Conservation (phyloP, 2,113 vertebrate genomes). For the Amphilophus citrinellus region DNA sequence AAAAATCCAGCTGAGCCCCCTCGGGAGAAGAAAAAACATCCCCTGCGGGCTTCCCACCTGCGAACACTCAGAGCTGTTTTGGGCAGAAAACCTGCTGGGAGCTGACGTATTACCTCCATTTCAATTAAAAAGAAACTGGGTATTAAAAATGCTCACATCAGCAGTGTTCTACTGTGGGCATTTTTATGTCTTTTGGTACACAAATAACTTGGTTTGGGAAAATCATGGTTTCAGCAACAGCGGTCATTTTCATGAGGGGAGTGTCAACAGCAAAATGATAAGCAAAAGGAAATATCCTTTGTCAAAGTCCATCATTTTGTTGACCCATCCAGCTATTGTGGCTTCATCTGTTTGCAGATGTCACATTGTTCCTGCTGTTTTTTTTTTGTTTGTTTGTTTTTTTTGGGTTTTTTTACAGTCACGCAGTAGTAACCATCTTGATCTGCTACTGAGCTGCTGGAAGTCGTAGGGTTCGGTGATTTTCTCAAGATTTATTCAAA, state of each 20-base stretch:
- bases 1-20: neutral
- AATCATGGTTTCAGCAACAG: neutral
- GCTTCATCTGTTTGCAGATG: neutral
- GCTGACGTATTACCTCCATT: neutral
- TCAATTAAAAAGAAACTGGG: conserved; percentile 2
- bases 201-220: neutral
- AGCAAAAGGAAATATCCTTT: neutral
- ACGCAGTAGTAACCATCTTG: neutral
- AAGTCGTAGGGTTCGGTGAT: conserved; percentile 2
- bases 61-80: conserved; percentile 3
- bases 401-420: neutral
- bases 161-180: neutral
- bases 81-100: conserved; percentile 18
- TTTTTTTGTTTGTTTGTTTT: neutral
- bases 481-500: neutral
- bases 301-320: neutral
- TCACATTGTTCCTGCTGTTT: neutral
- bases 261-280: neutral
- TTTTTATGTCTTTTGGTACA: neutral
- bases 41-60: conserved; percentile 29
- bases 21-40: neutral
- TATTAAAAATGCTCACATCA: neutral
- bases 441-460: conserved; percentile 5
- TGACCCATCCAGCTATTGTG: neutral
- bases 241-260: neutral